phyloP scores from a whole-genome alignment of 1,140 invertebrate genomes.

The Cotesia glomerata region DNA sequence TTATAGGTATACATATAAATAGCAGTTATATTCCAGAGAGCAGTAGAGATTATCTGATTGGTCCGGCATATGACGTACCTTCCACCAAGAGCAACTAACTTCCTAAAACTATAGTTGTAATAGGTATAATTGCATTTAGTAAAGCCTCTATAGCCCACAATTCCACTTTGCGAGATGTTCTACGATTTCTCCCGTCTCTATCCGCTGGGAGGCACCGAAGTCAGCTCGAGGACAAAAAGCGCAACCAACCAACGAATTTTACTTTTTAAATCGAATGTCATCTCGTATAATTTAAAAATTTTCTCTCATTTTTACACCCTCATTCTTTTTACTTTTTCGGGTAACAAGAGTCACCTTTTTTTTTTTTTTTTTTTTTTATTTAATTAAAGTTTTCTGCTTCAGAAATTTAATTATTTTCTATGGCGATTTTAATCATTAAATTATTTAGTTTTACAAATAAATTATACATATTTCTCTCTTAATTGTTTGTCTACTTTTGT shows the following conservation, averaged over 20 bases:
- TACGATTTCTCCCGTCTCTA: background rate
- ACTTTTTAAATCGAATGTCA: slow-evolving; percentile 25
- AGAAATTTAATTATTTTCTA: background rate
- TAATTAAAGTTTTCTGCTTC: background rate
- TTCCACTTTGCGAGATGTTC: slow-evolving; percentile 12
- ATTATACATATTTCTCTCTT: too few species aligned
- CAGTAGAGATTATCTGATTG: slow-evolving; percentile 15
- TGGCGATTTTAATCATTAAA: too few species aligned
- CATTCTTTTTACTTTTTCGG: background rate
- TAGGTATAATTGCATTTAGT: slow-evolving; percentile 18
- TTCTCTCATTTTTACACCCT: background rate
- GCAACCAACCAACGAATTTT: slow-evolving; percentile 3
- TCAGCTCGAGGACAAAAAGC: background rate
- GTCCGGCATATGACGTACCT: slow-evolving; percentile 15
- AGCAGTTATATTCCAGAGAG: too few species aligned
- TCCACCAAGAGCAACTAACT: background rate
- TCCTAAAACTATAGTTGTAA: slow-evolving; percentile 2
- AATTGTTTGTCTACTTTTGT: too few species aligned
- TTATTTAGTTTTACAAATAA: too few species aligned
- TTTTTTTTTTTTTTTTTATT: background rate
- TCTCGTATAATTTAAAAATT: slow-evolving; percentile 21
- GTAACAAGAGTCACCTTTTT: background rate
- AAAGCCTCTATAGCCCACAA: background rate
- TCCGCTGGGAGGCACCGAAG: background rate
- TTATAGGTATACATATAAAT: background rate